Conservation (phyloP, 2,888 invertebrate genomes). For the Brachypalpus laphriformis region DNA sequence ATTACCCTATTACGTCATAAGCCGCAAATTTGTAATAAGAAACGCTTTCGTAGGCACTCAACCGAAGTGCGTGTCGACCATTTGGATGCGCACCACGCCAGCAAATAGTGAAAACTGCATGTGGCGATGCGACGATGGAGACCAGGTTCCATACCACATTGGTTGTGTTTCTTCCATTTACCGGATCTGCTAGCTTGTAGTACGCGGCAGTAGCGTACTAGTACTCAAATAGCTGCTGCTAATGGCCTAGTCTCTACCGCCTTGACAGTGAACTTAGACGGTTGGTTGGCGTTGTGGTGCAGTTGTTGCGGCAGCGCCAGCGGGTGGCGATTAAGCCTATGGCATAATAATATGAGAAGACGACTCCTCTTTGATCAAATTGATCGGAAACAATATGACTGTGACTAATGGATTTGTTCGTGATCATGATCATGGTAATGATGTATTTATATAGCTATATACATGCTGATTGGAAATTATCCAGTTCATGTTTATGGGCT, state of each 20-base stretch:
- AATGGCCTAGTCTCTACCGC: conserved; percentile 50
- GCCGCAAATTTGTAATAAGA: conserved; percentile 60
- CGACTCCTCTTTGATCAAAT: conserved; percentile 9
- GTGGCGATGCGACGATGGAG: not conserved
- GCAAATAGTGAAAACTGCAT: not conserved
- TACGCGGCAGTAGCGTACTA: not conserved
- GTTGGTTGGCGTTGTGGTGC: conserved; percentile 4
- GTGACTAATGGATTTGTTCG: conserved; percentile 41
- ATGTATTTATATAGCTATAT: conserved; percentile 37
- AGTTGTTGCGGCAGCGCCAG: not conserved
- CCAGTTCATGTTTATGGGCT: not conserved
- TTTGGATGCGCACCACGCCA: conserved; percentile 22
- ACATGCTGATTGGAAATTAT: conserved; percentile 9
- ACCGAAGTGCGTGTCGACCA: conserved; percentile 36
- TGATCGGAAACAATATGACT: conserved; percentile 50
- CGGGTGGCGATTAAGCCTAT: not conserved
- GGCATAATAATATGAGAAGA: not conserved
- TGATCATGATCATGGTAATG: conserved; percentile 53
- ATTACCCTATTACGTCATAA: conserved; percentile 57
- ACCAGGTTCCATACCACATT: conserved; percentile 2
- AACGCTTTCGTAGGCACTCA: conserved; percentile 47
- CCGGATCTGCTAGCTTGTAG: conserved; percentile 8
- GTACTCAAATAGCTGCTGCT: conserved; percentile 1
- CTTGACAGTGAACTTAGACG: conserved; percentile 71
- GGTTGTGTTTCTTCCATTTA: conserved; percentile 7